A percentile compares a stretch with the other conserved stretches of the same genome.
phyloP scores from a whole-genome alignment of 2,797 vertebrate species.

The Novumbra hubbsi region DNA sequence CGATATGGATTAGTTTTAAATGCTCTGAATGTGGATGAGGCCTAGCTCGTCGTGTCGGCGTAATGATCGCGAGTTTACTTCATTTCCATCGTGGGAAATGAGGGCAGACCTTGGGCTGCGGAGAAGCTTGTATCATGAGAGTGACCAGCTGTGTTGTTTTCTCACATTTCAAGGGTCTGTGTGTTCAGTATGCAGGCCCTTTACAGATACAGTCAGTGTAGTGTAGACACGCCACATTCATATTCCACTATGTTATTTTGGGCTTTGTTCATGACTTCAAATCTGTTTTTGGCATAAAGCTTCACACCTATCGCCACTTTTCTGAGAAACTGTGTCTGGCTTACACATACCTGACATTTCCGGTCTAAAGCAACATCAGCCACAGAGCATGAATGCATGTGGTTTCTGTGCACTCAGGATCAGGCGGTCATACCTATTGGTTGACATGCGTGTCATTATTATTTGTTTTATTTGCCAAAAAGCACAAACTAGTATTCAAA shows the following conservation, averaged over 20 bases:
- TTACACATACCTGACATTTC: not conserved
- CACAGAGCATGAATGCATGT: slow-evolving; percentile 20
- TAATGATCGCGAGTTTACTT: not conserved
- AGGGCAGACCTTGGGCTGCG: not conserved
- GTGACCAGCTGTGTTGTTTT: not conserved
- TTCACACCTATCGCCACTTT: no score
- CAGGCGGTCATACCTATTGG: slow-evolving; percentile 9
- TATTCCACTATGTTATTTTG: no score
- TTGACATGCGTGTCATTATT: slow-evolving; percentile 10
- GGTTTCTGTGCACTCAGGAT: slow-evolving; percentile 14
- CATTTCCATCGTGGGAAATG: not conserved
- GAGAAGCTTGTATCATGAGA: not conserved
- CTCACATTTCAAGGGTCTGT: no score
- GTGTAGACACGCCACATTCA: no score
- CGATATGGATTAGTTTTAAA: slow-evolving; percentile 11
- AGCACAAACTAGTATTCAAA: no score
- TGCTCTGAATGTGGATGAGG: not conserved
- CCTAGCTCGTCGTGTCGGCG: not conserved
- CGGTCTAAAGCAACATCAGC: not conserved
- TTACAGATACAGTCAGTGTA: no score
- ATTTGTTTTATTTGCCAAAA: slow-evolving; percentile 4
- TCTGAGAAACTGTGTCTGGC: no score
- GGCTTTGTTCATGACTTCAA: no score
- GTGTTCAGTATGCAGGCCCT: no score
- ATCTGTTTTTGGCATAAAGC: no score